Percentiles rank a stretch among this genome's conserved stretches.
Evolutionary conservation across 2,113 vertebrate genomes (phyloP).

Genomic region (Aspiorhynchus laticeps): DNA sequence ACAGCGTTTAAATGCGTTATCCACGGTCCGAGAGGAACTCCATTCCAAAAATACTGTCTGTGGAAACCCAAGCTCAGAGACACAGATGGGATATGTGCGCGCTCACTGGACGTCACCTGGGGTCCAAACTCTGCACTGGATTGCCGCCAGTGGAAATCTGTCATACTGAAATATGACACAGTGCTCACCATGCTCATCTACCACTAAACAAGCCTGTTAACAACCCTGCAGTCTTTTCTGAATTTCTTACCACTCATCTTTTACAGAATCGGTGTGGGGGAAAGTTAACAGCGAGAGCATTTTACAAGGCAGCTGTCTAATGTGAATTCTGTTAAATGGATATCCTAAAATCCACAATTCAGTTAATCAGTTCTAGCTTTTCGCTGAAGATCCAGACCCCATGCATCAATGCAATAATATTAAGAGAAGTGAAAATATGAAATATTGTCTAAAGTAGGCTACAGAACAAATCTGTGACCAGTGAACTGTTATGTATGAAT

Average conservation of each 20-base stretch:
- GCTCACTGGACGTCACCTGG: not conserved
- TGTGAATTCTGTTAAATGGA: not conserved
- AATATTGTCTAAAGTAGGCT: not conserved
- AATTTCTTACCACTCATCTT: not conserved
- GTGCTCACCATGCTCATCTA: not conserved
- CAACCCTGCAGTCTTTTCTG: not conserved
- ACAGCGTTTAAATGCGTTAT: slow-evolving; percentile 65
- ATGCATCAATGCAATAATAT: not conserved
- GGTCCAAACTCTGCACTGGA: not conserved
- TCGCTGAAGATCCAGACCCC: not conserved
- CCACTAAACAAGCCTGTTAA: not conserved
- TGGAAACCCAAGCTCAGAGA: slow-evolving; percentile 63
- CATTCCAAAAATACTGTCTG: slow-evolving; percentile 64
- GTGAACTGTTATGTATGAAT: not conserved
- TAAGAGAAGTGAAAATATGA: not conserved
- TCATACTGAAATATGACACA: not conserved
- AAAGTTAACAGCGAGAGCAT: not conserved
- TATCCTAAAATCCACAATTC: not conserved
- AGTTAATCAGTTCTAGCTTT: not conserved
- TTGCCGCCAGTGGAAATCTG: not conserved
- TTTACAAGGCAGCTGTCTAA: not conserved
- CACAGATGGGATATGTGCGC: slow-evolving; percentile 56
- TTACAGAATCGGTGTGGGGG: not conserved
- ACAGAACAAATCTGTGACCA: not conserved
- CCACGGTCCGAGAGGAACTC: slow-evolving; percentile 56